These are phyloP conservation scores for Tetrax tetrax DNA, from an alignment of 2,113 vertebrate species.

Conservation along the genomic window DNA sequence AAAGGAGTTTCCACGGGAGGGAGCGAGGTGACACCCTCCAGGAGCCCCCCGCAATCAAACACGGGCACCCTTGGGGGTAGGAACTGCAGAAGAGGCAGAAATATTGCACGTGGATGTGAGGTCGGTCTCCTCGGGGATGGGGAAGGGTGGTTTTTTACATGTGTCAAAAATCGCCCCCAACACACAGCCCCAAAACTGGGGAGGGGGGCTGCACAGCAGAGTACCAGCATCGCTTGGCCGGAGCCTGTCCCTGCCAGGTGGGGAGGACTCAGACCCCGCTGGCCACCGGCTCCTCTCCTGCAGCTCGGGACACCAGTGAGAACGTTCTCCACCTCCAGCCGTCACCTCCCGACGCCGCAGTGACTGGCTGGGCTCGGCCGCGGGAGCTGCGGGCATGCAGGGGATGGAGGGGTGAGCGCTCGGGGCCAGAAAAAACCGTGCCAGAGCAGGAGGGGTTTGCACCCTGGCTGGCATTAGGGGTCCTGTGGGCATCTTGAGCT, in stretches of 20 bases:
- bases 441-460: background rate
- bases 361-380: background rate
- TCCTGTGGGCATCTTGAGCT: background rate
- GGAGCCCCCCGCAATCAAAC: background rate
- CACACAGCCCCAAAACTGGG: background rate
- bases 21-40: background rate
- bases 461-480: background rate
- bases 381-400: background rate
- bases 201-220: background rate
- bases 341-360: background rate
- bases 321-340: background rate
- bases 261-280: background rate
- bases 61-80: background rate
- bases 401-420: background rate
- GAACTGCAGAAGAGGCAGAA: background rate
- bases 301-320: background rate
- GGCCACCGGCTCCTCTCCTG: background rate
- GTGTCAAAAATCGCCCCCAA: background rate
- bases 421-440: background rate
- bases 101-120: background rate
- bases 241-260: rapidly evolving
- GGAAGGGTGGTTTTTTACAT: background rate
- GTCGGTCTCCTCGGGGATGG: background rate
- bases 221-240: background rate
- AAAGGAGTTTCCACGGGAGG: background rate